phyloP scores from a whole-genome alignment of 2,888 invertebrate genomes.

The Pinctada fucata region DNA sequence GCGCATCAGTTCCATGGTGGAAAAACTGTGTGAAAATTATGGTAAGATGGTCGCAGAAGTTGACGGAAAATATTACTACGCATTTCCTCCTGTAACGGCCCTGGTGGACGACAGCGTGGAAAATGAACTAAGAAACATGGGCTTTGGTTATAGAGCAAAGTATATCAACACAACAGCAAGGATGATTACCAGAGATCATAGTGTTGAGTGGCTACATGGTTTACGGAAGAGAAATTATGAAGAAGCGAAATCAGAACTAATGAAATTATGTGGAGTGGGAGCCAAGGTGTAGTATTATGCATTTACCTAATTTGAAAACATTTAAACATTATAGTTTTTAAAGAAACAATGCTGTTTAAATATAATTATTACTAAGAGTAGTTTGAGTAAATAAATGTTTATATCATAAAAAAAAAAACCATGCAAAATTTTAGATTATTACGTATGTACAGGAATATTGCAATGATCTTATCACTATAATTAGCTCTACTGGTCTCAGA shows the following conservation, averaged over 20 bases:
- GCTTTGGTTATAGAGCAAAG: slow-evolving; percentile 82
- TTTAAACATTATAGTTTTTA: too few species aligned
- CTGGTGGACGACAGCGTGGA: slow-evolving; percentile 82
- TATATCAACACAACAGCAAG: slow-evolving; percentile 71
- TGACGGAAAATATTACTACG: slow-evolving; percentile 83
- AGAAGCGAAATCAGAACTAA: slow-evolving; percentile 85
- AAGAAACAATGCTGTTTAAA: too few species aligned
- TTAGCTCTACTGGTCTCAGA: too few species aligned
- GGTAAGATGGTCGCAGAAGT: slow-evolving; percentile 85
- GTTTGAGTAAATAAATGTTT: too few species aligned
- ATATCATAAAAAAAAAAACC: too few species aligned
- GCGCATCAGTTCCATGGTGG: slow-evolving; percentile 92
- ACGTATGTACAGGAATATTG: too few species aligned
- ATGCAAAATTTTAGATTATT: too few species aligned
- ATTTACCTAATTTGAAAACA: too few species aligned
- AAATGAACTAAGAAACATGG: slow-evolving; percentile 81
- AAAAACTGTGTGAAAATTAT: slow-evolving; percentile 89
- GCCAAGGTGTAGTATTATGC: slow-evolving; percentile 84
- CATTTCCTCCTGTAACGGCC: slow-evolving; percentile 84
- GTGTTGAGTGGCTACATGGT: slow-evolving; percentile 83
- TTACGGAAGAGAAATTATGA: slow-evolving; percentile 83
- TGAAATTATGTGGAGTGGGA: slow-evolving; percentile 91
- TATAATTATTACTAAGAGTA: too few species aligned
- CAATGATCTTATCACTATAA: too few species aligned
- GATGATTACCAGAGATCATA: slow-evolving; percentile 84